These are phyloP conservation scores for Bombyx mandarina DNA, from an alignment of 1,140 invertebrate species.

Conservation along the genomic window DNA sequence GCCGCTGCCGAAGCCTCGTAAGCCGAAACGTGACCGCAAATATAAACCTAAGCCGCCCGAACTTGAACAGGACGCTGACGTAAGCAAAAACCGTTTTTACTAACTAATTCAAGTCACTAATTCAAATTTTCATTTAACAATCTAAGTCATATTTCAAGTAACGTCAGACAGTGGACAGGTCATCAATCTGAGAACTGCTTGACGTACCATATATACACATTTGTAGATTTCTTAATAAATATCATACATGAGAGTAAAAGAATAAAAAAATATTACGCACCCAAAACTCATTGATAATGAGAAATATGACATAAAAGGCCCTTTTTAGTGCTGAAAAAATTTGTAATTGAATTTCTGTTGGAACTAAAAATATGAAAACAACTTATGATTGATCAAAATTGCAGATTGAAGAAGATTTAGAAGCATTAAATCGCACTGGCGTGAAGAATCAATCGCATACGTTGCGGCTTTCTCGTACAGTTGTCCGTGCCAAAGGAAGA, in stretches of 20 bases:
- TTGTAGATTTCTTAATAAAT: no score
- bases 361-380: neutral
- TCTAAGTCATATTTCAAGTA: no score
- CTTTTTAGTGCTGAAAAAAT: neutral
- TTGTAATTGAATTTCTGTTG: neutral
- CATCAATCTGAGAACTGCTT: no score
- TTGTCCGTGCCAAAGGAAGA: conserved; percentile 90
- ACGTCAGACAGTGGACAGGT: no score
- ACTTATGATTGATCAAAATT: no score
- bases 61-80: conserved; percentile 78
- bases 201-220: no score
- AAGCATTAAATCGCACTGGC: conserved; percentile 79
- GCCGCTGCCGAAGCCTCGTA: conserved; percentile 18
- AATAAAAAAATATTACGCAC: no score
- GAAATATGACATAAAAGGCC: no score
- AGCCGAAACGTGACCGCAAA: conserved; percentile 31
- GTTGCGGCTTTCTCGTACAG: conserved; percentile 87
- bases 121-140: no score
- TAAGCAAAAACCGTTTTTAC: conserved; percentile 50
- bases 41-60: conserved; percentile 59
- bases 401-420: conserved; percentile 85
- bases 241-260: no score
- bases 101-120: neutral
- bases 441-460: conserved; percentile 92
- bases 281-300: no score